Conservation (phyloP, 30 jellyfish, hydroid and myxozoan species). For the Hydractinia echinata region DNA sequence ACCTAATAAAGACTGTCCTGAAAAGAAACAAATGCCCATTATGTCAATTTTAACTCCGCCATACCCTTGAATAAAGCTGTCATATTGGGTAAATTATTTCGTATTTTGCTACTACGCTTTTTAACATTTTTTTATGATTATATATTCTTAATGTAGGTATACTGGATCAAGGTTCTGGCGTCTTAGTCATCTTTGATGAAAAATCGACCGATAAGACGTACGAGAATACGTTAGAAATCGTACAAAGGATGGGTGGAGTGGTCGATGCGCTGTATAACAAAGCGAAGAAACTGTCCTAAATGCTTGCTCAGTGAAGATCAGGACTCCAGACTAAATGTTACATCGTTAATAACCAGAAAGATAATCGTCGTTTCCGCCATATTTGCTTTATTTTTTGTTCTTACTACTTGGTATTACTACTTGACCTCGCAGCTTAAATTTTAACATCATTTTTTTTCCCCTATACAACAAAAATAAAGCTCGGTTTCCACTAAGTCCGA, state of each 20-base stretch:
- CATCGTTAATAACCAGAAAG: no score
- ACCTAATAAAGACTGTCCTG: no score
- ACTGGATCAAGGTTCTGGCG: constrained; percentile 95
- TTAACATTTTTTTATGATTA: no score
- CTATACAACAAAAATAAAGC: no score
- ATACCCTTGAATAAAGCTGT: not conserved
- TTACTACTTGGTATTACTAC: not conserved
- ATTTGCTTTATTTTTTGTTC: not conserved
- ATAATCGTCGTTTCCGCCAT: not conserved
- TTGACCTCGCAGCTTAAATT: no score
- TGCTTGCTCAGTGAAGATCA: not conserved
- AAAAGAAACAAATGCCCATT: no score
- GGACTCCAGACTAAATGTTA: no score
- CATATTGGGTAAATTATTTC: no score
- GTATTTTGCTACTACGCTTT: no score
- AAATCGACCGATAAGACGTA: constrained; percentile 77
- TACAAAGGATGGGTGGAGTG: constrained; percentile 89
- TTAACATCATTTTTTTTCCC: no score
- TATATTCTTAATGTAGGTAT: constrained; percentile 50
- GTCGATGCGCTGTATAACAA: constrained; percentile 89
- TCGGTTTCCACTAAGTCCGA: no score
- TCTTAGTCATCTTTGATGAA: constrained; percentile 77
- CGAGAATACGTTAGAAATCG: constrained; percentile 67
- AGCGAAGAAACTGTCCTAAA: constrained; percentile 75
- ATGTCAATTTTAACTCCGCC: not conserved